These are phyloP conservation scores for Drosophila neonasuta DNA, from an alignment of 2,888 invertebrate genomes.

Conservation along the genomic window DNA sequence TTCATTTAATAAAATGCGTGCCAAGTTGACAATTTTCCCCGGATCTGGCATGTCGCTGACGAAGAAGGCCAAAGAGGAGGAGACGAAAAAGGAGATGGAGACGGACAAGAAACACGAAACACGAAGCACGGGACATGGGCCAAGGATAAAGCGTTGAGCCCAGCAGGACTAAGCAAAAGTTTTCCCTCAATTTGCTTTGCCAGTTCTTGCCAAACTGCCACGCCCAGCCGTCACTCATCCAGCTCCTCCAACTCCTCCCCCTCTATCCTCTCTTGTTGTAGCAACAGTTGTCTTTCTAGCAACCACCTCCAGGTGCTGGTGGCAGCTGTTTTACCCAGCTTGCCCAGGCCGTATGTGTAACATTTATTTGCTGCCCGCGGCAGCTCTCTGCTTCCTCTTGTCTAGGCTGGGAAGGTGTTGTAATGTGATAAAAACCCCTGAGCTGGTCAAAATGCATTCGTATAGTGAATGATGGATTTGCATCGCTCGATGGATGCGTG, in stretches of 20 bases:
- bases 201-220: constrained; percentile 33
- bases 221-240: constrained; percentile 54
- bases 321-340: constrained; percentile 30
- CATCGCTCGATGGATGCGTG: constrained; percentile 57
- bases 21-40: constrained; percentile 75
- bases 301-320: constrained; percentile 51
- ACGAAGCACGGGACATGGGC: constrained; percentile 1
- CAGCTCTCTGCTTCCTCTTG: not conserved
- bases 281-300: constrained; percentile 55
- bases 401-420: constrained; percentile 60
- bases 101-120: constrained; percentile 7
- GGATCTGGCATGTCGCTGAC: constrained; percentile 13
- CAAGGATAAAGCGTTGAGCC: constrained; percentile 27
- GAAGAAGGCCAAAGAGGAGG: not conserved
- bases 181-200: constrained; percentile 35
- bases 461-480: constrained; percentile 54
- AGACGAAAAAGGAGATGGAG: not conserved
- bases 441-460: constrained; percentile 8
- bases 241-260: constrained; percentile 4
- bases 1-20: constrained; percentile 78
- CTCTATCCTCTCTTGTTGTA: not conserved
- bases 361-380: constrained; percentile 57
- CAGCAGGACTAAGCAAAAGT: constrained; percentile 36
- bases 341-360: constrained; percentile 37
- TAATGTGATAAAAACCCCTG: constrained; percentile 55